Percentiles rank a stretch among this genome's conserved stretches.
phyloP scores from a whole-genome alignment of 2,113 vertebrate species.

The Alces alces region DNA sequence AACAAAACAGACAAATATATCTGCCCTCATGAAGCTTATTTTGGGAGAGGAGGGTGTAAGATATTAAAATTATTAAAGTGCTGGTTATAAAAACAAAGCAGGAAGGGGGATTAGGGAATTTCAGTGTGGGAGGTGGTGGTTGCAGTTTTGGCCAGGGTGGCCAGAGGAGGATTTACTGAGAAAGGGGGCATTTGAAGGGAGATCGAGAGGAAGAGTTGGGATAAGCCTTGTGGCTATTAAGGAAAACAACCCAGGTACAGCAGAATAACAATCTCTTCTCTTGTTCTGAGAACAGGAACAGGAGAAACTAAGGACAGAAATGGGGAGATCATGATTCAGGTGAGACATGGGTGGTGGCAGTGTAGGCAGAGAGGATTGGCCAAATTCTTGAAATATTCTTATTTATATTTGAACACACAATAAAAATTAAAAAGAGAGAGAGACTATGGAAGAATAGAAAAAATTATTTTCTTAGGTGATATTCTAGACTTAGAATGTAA shows the following conservation, averaged over 20 bases:
- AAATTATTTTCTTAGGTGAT: not conserved
- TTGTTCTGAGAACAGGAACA: not conserved
- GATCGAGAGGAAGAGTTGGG: not conserved
- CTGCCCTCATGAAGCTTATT: not conserved
- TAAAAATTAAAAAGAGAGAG: not conserved
- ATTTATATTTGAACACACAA: not conserved
- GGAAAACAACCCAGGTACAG: not conserved
- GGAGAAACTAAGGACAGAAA: not conserved
- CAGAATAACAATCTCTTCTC: not conserved
- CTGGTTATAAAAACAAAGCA: not conserved
- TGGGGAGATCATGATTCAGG: not conserved
- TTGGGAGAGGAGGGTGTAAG: not conserved
- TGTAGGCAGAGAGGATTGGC: not conserved
- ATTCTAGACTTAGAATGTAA: not conserved
- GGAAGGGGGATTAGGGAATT: not conserved
- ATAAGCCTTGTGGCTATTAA: not conserved
- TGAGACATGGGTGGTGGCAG: not conserved
- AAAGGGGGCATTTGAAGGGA: not conserved
- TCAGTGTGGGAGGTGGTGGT: not conserved
- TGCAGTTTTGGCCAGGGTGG: not conserved
- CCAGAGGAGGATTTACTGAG: not conserved
- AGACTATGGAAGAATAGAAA: not conserved
- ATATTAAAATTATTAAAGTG: not conserved
- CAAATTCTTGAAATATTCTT: not conserved
- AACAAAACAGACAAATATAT: not conserved